These are phyloP conservation scores for Proteles cristata DNA, from an alignment of 2,113 vertebrate genomes.

Conservation along the genomic window DNA sequence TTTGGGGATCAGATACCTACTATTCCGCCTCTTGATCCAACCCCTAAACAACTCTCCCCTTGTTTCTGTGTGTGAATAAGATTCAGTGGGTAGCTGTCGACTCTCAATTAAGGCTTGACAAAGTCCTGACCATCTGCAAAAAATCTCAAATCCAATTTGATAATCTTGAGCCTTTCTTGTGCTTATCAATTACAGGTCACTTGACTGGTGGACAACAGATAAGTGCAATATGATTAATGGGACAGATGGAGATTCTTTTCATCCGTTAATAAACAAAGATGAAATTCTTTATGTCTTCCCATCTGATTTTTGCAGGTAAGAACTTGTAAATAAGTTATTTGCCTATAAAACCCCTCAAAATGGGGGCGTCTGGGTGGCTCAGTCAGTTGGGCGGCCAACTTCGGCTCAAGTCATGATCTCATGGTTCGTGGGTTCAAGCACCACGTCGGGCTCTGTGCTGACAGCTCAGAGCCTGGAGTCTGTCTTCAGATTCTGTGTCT, in stretches of 20 bases:
- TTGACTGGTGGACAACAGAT: constrained; percentile 94
- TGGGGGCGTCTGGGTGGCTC: no score
- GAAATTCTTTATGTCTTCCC: constrained; percentile 94
- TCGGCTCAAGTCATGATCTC: no score
- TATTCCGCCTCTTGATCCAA: neutral
- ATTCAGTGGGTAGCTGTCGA: neutral
- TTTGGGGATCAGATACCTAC: neutral
- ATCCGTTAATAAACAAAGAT: constrained; percentile 90
- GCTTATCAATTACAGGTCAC: constrained; percentile 82
- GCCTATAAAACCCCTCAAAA: neutral
- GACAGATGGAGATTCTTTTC: constrained; percentile 95
- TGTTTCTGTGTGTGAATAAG: neutral
- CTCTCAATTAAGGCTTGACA: neutral
- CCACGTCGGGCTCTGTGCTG: no score
- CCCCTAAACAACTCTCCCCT: neutral
- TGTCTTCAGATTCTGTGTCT: no score
- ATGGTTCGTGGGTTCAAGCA: no score
- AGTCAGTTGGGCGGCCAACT: no score
- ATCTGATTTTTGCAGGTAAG: constrained; percentile 97
- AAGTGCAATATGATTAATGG: constrained; percentile 98
- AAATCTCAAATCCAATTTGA: neutral
- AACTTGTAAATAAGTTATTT: neutral
- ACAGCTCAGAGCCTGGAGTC: no score
- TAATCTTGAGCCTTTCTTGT: neutral
- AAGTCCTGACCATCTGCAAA: neutral